Percentiles rank a stretch among this genome's conserved stretches.
Conservation (phyloP, 2,888 invertebrate genomes). For the Pomacea canaliculata region DNA sequence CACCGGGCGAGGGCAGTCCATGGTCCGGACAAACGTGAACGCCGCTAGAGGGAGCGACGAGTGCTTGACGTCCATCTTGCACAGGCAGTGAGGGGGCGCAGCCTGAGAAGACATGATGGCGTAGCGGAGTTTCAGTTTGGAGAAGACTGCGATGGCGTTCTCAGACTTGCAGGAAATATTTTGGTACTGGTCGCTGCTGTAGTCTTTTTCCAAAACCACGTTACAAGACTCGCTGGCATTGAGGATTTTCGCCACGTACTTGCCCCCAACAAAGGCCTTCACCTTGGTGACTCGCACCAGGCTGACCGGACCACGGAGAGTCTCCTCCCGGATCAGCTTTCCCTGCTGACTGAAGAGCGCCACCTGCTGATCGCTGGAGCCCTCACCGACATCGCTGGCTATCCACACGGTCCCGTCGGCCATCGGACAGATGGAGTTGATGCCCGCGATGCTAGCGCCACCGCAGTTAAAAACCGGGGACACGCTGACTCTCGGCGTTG, state of each 20-base stretch:
- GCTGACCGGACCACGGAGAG: background rate
- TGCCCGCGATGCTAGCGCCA: background rate
- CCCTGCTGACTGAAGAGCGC: conserved; percentile 5
- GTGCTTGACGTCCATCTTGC: conserved; percentile 5
- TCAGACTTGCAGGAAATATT: background rate
- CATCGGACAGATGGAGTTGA: conserved; percentile 18
- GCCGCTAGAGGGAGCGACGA: background rate
- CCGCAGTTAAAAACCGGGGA: background rate
- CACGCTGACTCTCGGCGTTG: background rate
- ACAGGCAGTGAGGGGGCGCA: background rate
- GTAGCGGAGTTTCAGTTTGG: background rate
- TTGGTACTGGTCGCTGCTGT: background rate
- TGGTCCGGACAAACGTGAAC: background rate
- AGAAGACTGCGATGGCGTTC: background rate
- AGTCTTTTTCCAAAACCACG: background rate
- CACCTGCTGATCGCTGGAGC: conserved; percentile 2
- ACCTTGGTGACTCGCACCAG: background rate
- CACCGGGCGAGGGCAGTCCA: background rate
- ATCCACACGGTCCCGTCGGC: conserved; percentile 17
- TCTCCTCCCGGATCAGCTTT: background rate
- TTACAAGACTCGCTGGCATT: background rate
- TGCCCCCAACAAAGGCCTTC: conserved; percentile 1
- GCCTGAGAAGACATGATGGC: background rate
- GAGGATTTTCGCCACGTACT: background rate
- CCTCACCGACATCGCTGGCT: conserved; percentile 1